These are phyloP conservation scores for Sorex araneus DNA, from an alignment of 2,113 vertebrate species.

Conservation along the genomic window DNA sequence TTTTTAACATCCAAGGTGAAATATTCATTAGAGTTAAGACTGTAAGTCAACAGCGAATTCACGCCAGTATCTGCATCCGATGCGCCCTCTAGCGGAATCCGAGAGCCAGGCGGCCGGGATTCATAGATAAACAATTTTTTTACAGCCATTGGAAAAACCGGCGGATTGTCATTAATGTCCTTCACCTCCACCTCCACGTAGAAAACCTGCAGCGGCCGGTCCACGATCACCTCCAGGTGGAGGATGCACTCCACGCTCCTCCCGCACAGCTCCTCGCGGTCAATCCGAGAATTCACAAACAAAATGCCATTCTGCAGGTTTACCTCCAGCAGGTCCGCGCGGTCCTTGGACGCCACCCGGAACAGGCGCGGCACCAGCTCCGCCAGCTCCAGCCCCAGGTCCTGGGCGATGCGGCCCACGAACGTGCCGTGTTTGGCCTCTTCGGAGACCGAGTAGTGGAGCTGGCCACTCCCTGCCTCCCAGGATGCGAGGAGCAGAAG, in stretches of 20 bases:
- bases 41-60: constrained; percentile 90
- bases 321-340: background rate
- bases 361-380: constrained; percentile 1
- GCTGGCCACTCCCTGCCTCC: constrained; percentile 69
- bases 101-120: constrained; percentile 77
- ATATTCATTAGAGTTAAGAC: constrained; percentile 86
- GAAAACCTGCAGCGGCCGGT: constrained; percentile 12
- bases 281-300: constrained; percentile 26
- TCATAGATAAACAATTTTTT: constrained; percentile 84
- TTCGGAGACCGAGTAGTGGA: constrained; percentile 88
- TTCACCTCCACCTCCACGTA: constrained; percentile 49
- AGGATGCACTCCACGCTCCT: background rate
- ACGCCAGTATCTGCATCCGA: constrained; percentile 86
- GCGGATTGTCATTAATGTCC: constrained; percentile 20
- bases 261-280: constrained; percentile 10
- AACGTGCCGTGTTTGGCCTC: constrained; percentile 85
- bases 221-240: constrained; percentile 7
- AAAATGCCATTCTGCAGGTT: constrained; percentile 21
- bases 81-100: constrained; percentile 87
- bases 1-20: constrained; percentile 86
- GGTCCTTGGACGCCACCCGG: background rate
- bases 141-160: constrained; percentile 74
- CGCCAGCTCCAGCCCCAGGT: constrained; percentile 17
- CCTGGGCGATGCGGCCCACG: constrained; percentile 90
- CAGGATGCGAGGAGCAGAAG: constrained; percentile 57